phyloP scores from a whole-genome alignment of 2,797 vertebrate species.

The Lacerta bilineata region DNA sequence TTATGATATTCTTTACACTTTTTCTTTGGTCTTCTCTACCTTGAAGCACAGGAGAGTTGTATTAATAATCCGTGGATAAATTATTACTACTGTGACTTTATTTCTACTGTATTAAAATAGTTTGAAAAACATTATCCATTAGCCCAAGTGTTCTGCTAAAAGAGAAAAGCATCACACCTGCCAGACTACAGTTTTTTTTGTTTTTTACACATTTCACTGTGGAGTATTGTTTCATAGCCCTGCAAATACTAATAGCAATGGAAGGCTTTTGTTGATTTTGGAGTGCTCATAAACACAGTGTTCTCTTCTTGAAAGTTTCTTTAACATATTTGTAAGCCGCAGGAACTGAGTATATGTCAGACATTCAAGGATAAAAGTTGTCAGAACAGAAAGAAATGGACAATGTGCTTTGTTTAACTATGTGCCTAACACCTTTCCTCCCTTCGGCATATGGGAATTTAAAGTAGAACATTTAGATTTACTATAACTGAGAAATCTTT shows the following conservation, averaged over 20 bases:
- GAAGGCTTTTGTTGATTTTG: slow-evolving; percentile 55
- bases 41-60: not conserved
- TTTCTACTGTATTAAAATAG: slow-evolving; percentile 16
- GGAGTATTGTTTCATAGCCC: slow-evolving; percentile 15
- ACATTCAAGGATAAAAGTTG: slow-evolving; percentile 18
- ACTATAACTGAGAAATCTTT: slow-evolving; percentile 27
- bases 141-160: not conserved
- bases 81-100: not conserved
- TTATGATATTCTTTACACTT: not conserved
- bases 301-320: slow-evolving; percentile 51
- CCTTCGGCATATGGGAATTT: slow-evolving; percentile 5
- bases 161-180: slow-evolving; percentile 41
- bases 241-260: slow-evolving; percentile 36
- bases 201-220: not conserved
- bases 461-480: slow-evolving; percentile 7
- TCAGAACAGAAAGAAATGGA: not conserved
- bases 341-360: slow-evolving; percentile 25
- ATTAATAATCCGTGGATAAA: not conserved
- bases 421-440: slow-evolving; percentile 22
- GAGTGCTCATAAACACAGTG: not conserved
- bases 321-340: slow-evolving; percentile 48
- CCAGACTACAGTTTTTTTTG: not conserved
- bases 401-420: not conserved
- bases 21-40: not conserved
- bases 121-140: not conserved